A percentile compares a stretch with the other conserved stretches of the same genome.
Conservation (phyloP, 2,888 invertebrate species). For the Trichacis sp. region DNA sequence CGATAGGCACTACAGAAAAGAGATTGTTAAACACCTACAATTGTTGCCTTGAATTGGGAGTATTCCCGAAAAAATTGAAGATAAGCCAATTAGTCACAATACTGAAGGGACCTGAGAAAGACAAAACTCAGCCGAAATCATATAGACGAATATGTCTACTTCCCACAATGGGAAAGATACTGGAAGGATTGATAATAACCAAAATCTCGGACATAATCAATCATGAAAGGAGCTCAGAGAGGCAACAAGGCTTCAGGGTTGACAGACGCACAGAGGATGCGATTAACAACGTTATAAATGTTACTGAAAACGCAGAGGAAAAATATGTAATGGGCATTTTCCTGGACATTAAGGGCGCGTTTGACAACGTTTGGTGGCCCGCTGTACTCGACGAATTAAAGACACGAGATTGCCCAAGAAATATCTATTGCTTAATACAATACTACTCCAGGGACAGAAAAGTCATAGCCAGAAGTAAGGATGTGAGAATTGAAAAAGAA, state of each 20-base stretch:
- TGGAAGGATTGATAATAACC: slow-evolving; percentile 16
- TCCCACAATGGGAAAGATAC: slow-evolving; percentile 16
- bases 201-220: not conserved
- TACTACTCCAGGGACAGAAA: slow-evolving; percentile 3
- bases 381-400: not conserved
- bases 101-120: slow-evolving; percentile 17
- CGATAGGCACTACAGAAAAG: too few species aligned
- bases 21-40: slow-evolving; percentile 1
- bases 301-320: not conserved
- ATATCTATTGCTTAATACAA: not conserved
- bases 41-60: slow-evolving; percentile 2
- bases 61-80: slow-evolving; percentile 25
- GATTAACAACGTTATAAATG: not conserved
- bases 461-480: not conserved
- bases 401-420: not conserved
- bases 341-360: slow-evolving; percentile 13
- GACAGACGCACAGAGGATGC: slow-evolving; percentile 9
- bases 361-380: slow-evolving; percentile 7
- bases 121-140: slow-evolving; percentile 8
- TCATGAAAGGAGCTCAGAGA: not conserved
- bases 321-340: slow-evolving; percentile 4
- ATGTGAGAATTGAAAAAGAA: not conserved
- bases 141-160: slow-evolving; percentile 36
- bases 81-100: slow-evolving; percentile 4
- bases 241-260: slow-evolving; percentile 4